Percentiles rank a stretch among this genome's conserved stretches.
phyloP scores from a whole-genome alignment of 2,113 vertebrate genomes.

The Paedocypris sp. region DNA sequence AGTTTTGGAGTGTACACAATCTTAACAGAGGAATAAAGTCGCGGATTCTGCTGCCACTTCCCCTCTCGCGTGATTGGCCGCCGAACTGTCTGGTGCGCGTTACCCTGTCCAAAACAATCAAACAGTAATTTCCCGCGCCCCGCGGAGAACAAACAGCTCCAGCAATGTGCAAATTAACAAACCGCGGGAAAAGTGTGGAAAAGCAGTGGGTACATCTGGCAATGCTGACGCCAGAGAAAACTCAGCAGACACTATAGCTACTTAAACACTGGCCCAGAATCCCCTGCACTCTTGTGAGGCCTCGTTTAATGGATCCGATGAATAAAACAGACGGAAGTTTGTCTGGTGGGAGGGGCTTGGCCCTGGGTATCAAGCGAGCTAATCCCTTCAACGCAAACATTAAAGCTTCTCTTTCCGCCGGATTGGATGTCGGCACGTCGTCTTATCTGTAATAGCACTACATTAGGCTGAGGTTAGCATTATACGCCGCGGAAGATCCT shows the following conservation, averaged over 20 bases:
- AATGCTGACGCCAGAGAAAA: constrained; percentile 2
- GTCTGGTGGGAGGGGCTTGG: neutral
- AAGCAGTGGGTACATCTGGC: neutral
- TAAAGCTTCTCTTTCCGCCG: constrained; percentile 15
- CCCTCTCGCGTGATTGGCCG: too few species aligned
- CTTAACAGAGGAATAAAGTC: too few species aligned
- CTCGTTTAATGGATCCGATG: constrained; percentile 20
- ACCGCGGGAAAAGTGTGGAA: neutral
- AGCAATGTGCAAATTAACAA: constrained; percentile 3
- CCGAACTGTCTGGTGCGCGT: too few species aligned
- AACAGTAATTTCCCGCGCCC: neutral
- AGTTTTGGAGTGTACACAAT: too few species aligned
- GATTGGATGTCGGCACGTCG: neutral
- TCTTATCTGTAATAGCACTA: neutral
- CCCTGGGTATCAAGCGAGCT: constrained; percentile 8
- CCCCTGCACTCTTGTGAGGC: neutral
- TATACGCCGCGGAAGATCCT: neutral
- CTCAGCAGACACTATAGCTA: neutral
- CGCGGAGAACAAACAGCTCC: neutral
- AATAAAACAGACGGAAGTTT: constrained; percentile 28
- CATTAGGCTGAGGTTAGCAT: constrained; percentile 20
- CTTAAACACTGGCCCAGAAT: constrained; percentile 5
- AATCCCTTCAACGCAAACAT: constrained; percentile 35
- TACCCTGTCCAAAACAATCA: neutral
- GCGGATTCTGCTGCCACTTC: too few species aligned